These are phyloP conservation scores for Capromys pilorides DNA, from an alignment of 2,797 vertebrate species.

Conservation along the genomic window DNA sequence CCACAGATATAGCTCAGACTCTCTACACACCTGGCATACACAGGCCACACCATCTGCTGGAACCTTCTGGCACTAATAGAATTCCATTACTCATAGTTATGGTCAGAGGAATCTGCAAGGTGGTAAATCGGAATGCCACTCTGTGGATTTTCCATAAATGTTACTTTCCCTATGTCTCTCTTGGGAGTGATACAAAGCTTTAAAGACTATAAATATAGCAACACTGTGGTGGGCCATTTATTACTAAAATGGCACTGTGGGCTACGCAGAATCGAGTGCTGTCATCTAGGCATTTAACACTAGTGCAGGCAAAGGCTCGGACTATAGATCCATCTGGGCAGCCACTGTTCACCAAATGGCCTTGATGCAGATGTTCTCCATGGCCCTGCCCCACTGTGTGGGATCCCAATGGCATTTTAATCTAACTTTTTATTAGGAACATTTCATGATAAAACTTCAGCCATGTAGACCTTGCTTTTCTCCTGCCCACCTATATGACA, in stretches of 20 bases:
- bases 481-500: neutral
- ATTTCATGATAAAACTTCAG: constrained; percentile 2
- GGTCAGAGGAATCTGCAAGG: constrained; percentile 30
- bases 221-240: constrained; percentile 54
- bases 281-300: constrained; percentile 58
- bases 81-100: constrained; percentile 39
- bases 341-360: constrained; percentile 42
- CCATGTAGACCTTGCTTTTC: neutral
- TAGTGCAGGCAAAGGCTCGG: neutral
- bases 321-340: neutral
- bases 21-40: neutral
- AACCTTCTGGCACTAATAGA: constrained; percentile 44
- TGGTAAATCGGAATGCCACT: constrained; percentile 40
- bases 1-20: constrained; percentile 12
- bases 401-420: neutral
- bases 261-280: constrained; percentile 64
- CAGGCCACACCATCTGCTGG: constrained; percentile 56
- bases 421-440: neutral
- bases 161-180: constrained; percentile 10
- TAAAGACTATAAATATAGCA: constrained; percentile 50
- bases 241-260: constrained; percentile 75
- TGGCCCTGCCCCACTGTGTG: neutral
- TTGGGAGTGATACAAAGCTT: constrained; percentile 28
- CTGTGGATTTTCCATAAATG: constrained; percentile 45
- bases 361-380: neutral